Conservation (phyloP, 2,888 invertebrate species). For the Bellardia pandia region DNA sequence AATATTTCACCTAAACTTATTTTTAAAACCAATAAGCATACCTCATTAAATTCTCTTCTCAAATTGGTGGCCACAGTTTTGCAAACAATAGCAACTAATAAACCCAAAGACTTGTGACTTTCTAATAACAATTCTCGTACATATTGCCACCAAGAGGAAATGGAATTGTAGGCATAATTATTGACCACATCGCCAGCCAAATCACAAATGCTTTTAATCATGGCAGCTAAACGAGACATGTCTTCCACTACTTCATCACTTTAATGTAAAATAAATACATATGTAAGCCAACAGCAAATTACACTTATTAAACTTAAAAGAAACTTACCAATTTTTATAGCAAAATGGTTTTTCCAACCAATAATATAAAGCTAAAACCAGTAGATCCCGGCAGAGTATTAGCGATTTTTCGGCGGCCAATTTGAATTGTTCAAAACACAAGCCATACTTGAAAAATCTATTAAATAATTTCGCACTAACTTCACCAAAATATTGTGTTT, state of each 20-base stretch:
- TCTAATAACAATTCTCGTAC: conserved; percentile 90
- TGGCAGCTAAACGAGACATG: conserved; percentile 88
- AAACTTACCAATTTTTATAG: conserved; percentile 80
- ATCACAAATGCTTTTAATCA: conserved; percentile 88
- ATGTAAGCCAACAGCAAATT: background rate
- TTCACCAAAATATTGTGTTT: conserved; percentile 79
- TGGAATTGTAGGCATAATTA: conserved; percentile 86
- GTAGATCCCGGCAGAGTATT: conserved; percentile 86
- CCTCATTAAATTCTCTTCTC: conserved; percentile 78
- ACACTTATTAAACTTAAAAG: background rate
- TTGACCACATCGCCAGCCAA: conserved; percentile 87
- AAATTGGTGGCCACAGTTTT: conserved; percentile 87
- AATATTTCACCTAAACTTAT: background rate
- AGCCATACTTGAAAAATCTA: conserved; percentile 79
- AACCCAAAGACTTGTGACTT: conserved; percentile 90
- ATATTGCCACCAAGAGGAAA: conserved; percentile 93
- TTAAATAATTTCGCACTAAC: conserved; percentile 80
- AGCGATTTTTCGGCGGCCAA: conserved; percentile 75
- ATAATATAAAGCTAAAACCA: conserved; percentile 89
- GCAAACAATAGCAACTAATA: conserved; percentile 93
- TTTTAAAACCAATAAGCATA: conserved; percentile 60
- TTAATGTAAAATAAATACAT: conserved; percentile 11
- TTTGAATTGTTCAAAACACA: conserved; percentile 84
- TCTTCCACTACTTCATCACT: conserved; percentile 85
- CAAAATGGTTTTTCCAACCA: conserved; percentile 88